These are phyloP conservation scores for Phocoena sinus DNA, from an alignment of 2,113 vertebrate species.

Conservation along the genomic window DNA sequence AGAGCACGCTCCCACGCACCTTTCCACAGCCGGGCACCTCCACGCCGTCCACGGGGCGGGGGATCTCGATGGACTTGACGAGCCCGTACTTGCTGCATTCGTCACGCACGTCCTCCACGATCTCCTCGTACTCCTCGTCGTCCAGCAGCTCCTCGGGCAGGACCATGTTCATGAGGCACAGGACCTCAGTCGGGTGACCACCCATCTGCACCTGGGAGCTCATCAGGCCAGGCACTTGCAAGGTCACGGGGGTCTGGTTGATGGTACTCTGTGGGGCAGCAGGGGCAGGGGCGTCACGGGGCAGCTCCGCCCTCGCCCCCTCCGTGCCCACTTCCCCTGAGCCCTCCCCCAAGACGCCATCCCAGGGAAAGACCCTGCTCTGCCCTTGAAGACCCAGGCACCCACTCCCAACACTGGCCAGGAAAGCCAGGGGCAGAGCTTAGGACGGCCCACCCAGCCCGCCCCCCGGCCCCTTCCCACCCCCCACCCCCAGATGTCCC, in stretches of 20 bases:
- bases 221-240: conserved; percentile 93
- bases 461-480: neutral
- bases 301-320: neutral
- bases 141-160: conserved; percentile 92
- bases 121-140: conserved; percentile 94
- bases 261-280: conserved; percentile 85
- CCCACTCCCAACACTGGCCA: neutral
- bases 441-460: neutral
- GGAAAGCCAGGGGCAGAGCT: neutral
- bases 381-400: neutral
- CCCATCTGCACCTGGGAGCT: conserved; percentile 94
- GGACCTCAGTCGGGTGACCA: conserved; percentile 91
- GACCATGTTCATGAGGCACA: conserved; percentile 97
- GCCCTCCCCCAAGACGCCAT: neutral
- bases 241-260: conserved; percentile 94
- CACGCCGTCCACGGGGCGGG: conserved; percentile 92
- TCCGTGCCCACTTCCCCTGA: neutral
- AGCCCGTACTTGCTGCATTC: conserved; percentile 95
- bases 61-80: conserved; percentile 95
- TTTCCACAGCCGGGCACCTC: conserved; percentile 94
- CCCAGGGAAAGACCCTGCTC: neutral
- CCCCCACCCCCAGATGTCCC: conserved; percentile 9
- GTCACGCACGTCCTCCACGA: conserved; percentile 91
- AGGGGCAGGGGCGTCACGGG: accelerated
- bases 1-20: conserved; percentile 61